Base-by-base conservation (phyloP, 2,797 vertebrate genomes). In the Typhlichthys subterraneus region DNA sequence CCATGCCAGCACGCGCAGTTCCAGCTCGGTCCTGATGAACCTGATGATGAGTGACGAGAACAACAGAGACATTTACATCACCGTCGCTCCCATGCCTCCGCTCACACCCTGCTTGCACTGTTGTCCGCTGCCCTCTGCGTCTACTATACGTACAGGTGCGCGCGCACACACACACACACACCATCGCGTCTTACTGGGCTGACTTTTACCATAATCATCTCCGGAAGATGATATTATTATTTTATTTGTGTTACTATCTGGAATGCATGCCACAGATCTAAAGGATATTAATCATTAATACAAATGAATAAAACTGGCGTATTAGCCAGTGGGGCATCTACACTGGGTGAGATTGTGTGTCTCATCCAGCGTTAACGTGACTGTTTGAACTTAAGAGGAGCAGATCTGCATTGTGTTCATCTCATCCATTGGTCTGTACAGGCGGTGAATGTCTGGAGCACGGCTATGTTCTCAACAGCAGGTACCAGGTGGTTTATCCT, bases 1-100 rank as follows among this genome's bases (percentile, higher is more conserved):
- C 19, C 11, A 45, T 63, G 6, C 17, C 77, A 97, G 96, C 73
- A 97, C 95, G 0, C 94, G 95, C 75, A 95, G 95, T 0, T 94
- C 95, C 69, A 96, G 93, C 6, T 95, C 94, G 0, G 92, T 93
- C 54, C 88, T 95, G 77, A 94, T 96, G 92, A 95, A 95, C 79
- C 86, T 96, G 89, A 94, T 97, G 94, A 96, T 97, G 94, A 97
- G 95, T 0, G 95, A 97, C 2, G 96, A 98, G 84, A 97, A 98
- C 79, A 96, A 96, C 82, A 88, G 95, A 1, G 96, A 98, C 80
- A 96, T 97, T 76, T 97, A 97, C 80, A 93, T 98, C 77, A 97
- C 95, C 70, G 93, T 94, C 0, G 95, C 95, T 65, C 94, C 95
- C 0, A 90, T 95, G 88, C 96, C 96, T 0, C 92, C 96, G 0